Evolutionary conservation across 2,888 invertebrate genomes (phyloP).

Genomic region (Amphipoea lucens): DNA sequence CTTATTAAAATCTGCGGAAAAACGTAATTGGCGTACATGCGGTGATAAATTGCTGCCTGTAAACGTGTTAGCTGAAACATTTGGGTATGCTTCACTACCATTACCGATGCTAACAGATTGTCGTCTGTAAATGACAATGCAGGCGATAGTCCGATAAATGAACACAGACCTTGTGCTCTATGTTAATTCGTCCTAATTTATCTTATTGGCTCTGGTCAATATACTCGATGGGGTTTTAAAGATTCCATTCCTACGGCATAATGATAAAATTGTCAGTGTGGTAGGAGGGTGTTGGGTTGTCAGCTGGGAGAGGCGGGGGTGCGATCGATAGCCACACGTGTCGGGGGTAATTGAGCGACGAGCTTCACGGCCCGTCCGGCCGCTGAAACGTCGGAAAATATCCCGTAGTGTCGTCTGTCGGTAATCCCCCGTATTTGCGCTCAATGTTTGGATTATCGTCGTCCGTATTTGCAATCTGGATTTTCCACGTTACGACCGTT

Average conservation of each 20-base stretch:
- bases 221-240: conserved; percentile 43
- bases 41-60: conserved; percentile 4
- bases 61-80: conserved; percentile 21
- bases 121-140: conserved; percentile 11
- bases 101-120: not conserved
- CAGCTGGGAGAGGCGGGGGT: conserved; percentile 55
- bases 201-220: conserved; percentile 34
- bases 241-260: conserved; percentile 9
- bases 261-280: conserved; percentile 16
- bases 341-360: conserved; percentile 71
- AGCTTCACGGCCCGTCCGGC: conserved; percentile 49
- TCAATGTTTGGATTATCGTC: conserved; percentile 66
- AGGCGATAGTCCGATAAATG: conserved; percentile 19
- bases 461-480: conserved; percentile 63
- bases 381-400: conserved; percentile 61
- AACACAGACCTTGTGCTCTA: conserved; percentile 19
- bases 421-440: conserved; percentile 65
- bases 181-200: conserved; percentile 18
- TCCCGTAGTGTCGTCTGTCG: conserved; percentile 43
- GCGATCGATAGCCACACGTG: conserved; percentile 77
- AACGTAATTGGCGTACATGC: not conserved
- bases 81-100: not conserved
- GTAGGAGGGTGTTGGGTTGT: conserved; percentile 21
- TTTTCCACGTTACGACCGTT: conserved; percentile 45
- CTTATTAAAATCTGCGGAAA: conserved; percentile 12